Percentiles rank a stretch among this genome's conserved stretches.
phyloP scores from a whole-genome alignment of 1,140 invertebrate species.

The Macrocentrus cingulum region DNA sequence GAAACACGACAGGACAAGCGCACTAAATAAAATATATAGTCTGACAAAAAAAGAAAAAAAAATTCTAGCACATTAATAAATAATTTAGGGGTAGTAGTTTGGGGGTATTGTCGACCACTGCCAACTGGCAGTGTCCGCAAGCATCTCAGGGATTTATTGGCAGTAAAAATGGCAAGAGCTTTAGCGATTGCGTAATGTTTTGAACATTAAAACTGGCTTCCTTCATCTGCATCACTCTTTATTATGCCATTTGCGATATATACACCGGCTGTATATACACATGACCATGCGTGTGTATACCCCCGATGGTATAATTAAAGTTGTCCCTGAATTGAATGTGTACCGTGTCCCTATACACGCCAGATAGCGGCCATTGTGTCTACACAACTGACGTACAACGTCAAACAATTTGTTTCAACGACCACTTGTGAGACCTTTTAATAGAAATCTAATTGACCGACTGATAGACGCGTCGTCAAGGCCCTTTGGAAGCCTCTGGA shows the following conservation, averaged over 20 bases:
- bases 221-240: slow-evolving; percentile 3
- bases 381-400: background rate
- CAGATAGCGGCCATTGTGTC: slow-evolving; percentile 6
- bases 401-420: slow-evolving; percentile 9
- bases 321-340: slow-evolving; percentile 16
- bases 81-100: background rate
- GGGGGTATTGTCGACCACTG: background rate
- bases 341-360: background rate
- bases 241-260: background rate
- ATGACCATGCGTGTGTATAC: background rate
- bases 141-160: slow-evolving; percentile 3
- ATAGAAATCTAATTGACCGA: slow-evolving; percentile 1
- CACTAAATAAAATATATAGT: too few species aligned
- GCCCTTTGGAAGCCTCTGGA: background rate
- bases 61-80: background rate
- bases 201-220: background rate
- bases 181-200: background rate
- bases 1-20: too few species aligned
- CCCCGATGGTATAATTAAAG: slow-evolving; percentile 12
- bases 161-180: background rate
- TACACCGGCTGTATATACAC: background rate
- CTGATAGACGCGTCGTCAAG: background rate
- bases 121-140: background rate
- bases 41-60: too few species aligned
- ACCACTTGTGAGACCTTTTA: slow-evolving; percentile 1